Conservation (phyloP, 2,888 invertebrate genomes). For the Eilema griseolum region DNA sequence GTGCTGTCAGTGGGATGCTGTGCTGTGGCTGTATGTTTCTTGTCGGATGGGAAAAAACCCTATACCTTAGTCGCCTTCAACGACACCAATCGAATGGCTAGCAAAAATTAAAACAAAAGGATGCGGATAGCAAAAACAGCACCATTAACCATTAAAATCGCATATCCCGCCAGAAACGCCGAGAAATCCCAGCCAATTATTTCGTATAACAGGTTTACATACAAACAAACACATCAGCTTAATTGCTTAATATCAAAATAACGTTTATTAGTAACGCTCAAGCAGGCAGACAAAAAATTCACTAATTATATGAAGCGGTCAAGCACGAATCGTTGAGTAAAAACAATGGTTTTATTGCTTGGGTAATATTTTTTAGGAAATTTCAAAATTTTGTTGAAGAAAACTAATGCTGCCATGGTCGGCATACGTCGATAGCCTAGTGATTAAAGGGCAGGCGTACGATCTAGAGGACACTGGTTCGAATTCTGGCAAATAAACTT, state of each 20-base stretch:
- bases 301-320: conserved; percentile 32
- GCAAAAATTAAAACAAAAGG: background rate
- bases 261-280: conserved; percentile 37
- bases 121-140: background rate
- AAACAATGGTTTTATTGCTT: background rate
- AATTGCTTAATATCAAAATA: conserved; percentile 42
- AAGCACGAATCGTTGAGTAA: conserved; percentile 30
- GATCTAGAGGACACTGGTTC: background rate
- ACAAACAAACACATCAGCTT: conserved; percentile 19
- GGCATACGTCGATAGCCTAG: background rate
- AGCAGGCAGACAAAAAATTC: conserved; percentile 34
- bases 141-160: background rate
- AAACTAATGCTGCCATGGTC: too few species aligned
- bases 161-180: background rate
- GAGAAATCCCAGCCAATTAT: conserved; percentile 21
- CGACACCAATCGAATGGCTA: background rate
- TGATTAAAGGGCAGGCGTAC: background rate
- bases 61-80: too few species aligned
- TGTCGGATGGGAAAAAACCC: too few species aligned
- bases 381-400: too few species aligned
- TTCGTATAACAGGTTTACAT: conserved; percentile 20
- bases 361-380: background rate
- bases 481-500: too few species aligned
- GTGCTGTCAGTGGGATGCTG: too few species aligned
- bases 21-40: too few species aligned